A percentile compares a stretch with the other conserved stretches of the same genome.
These are phyloP conservation scores for Sesia bembeciformis DNA, from an alignment of 2,888 invertebrate species.

Conservation along the genomic window DNA sequence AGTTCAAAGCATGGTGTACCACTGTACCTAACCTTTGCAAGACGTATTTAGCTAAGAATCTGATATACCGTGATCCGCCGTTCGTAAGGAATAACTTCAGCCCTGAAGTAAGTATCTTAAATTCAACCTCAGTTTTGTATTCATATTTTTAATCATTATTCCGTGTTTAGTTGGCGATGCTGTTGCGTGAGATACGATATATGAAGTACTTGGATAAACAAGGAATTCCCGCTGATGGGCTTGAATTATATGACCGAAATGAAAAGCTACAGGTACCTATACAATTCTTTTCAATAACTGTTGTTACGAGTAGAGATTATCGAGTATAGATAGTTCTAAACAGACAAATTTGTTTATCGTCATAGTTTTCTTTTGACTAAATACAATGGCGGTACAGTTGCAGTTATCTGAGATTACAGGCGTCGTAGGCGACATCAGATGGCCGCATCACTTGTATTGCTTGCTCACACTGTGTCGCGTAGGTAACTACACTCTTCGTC, in stretches of 20 bases:
- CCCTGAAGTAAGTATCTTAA: slow-evolving; percentile 55
- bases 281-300: too few species aligned
- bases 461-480: too few species aligned
- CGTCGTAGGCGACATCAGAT: too few species aligned
- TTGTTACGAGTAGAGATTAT: too few species aligned
- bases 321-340: too few species aligned
- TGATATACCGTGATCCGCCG: slow-evolving; percentile 73
- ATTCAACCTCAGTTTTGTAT: background rate
- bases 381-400: too few species aligned
- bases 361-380: too few species aligned
- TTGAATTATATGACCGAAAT: slow-evolving; percentile 78
- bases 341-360: too few species aligned
- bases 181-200: slow-evolving; percentile 88
- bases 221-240: slow-evolving; percentile 76
- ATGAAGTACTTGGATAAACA: slow-evolving; percentile 79
- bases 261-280: slow-evolving; percentile 78
- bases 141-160: background rate
- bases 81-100: slow-evolving; percentile 80
- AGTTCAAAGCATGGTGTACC: slow-evolving; percentile 81
- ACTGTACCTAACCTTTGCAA: slow-evolving; percentile 79
- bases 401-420: too few species aligned
- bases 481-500: too few species aligned
- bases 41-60: slow-evolving; percentile 74
- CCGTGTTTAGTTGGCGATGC: slow-evolving; percentile 75
- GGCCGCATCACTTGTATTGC: too few species aligned